Evolutionary conservation across 2,797 vertebrate species (phyloP).

Genomic region (Sebastes nivosus): DNA sequence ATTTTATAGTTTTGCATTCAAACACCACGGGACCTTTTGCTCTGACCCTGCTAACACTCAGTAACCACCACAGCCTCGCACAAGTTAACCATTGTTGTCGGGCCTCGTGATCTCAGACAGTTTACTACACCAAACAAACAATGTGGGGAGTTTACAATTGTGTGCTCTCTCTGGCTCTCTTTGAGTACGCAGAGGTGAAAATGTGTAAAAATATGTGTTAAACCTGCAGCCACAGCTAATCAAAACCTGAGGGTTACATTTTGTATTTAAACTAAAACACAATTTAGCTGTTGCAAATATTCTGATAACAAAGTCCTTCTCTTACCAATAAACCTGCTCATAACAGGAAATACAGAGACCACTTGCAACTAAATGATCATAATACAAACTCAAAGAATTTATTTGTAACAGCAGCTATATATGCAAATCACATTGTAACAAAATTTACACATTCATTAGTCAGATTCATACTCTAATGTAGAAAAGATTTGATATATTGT

Average conservation of each 20-base stretch:
- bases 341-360: neutral
- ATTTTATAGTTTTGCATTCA: slow-evolving; percentile 29
- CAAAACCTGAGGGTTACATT: neutral
- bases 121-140: slow-evolving; percentile 41
- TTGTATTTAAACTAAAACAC: neutral
- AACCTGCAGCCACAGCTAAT: neutral
- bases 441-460: slow-evolving; percentile 44
- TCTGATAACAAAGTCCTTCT: neutral
- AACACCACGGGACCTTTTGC: neutral
- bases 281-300: neutral
- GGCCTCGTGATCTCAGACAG: slow-evolving; percentile 25
- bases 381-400: slow-evolving; percentile 16
- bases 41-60: slow-evolving; percentile 37
- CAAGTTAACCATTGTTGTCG: slow-evolving; percentile 64
- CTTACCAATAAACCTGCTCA: neutral
- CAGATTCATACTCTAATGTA: neutral
- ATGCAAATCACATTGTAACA: slow-evolving; percentile 38
- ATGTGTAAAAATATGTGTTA: neutral
- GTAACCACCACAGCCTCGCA: slow-evolving; percentile 32
- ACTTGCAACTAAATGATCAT: neutral
- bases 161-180: neutral
- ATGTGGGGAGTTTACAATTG: slow-evolving; percentile 34
- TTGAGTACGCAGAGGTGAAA: neutral
- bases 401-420: slow-evolving; percentile 40
- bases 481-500: neutral